Evolutionary conservation across 2,113 vertebrate species (phyloP).

Genomic region (Petrocephalus zakoni): DNA sequence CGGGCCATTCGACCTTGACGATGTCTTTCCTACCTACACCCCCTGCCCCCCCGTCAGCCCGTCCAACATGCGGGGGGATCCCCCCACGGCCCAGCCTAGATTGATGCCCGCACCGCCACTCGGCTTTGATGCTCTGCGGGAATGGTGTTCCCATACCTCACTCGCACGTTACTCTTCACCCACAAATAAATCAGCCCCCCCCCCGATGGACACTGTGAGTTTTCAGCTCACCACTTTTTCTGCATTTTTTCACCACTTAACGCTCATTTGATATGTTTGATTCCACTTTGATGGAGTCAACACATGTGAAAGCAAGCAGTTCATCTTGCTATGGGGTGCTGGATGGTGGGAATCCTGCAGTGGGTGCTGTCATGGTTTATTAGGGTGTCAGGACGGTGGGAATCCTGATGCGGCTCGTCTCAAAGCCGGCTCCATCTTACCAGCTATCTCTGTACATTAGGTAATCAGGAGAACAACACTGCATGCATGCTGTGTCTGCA

Average conservation of each 20-base stretch:
- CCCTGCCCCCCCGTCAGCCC: constrained; percentile 14
- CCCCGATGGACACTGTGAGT: background rate
- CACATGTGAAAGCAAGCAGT: background rate
- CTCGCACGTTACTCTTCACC: background rate
- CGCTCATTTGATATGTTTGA: background rate
- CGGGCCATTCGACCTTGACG: constrained; percentile 52
- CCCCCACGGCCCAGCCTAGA: background rate
- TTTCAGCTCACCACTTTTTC: background rate
- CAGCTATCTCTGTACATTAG: background rate
- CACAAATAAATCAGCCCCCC: background rate
- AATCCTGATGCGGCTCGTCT: background rate
- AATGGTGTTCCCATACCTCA: background rate
- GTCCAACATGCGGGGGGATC: background rate
- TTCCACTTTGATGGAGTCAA: background rate
- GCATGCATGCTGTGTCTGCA: background rate
- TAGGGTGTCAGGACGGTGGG: background rate
- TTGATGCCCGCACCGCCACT: background rate
- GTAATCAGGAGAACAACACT: background rate
- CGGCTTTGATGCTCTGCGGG: background rate
- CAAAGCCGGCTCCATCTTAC: background rate
- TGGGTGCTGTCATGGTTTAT: too few relatives aligned
- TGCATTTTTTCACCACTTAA: background rate
- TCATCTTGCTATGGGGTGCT: background rate
- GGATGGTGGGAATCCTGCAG: too few relatives aligned
- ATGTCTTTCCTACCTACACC: constrained; percentile 44